Evolutionary conservation across 2,113 vertebrate species (phyloP), one percentile per base, ranked within the genome.

Genomic region (Passer montanus): DNA sequence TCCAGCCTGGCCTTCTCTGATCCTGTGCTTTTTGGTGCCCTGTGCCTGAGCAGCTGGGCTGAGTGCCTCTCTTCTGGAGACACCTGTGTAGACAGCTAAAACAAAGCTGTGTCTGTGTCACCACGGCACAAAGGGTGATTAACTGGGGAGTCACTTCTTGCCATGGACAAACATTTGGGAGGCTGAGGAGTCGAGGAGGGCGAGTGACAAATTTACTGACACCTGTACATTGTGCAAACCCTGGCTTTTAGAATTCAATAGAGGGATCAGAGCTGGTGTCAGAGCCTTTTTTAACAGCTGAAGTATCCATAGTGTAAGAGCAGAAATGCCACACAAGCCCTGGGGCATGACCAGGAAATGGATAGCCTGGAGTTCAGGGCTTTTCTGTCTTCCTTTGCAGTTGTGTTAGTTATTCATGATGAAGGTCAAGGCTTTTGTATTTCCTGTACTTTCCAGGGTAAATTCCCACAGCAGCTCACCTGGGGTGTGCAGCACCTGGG

Each of bases 381-480:
- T 69, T 64, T 53, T 59, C 55, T 67, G 35, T 47, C 67, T 76
- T 60, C 76, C 55, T 82, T 66, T 82, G 73, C 0, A 2, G 37
- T 59, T n/a, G 2, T 70, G n/a, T 68, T 80, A 50, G 70, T 75
- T 89, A 59, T 50, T 74, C 59, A 14, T 78, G 68, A 80, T 60
- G 74, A 69, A n/a, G 23, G 53, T 53, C 11, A 30, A 55, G 80
- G 83, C 20, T 64, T 84, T 78, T 0, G 0, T 63, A 7, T 89
- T 93, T 88, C 85, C 93, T 95, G 90, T 79, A 95, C 91, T 96
- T 96, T 95, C 84, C 88, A 63, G 89, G 84, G 92, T 92, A 49
- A 94, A 84, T 92, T 94, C 84, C 89, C 81, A 63, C 68, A 70
- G 11, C 39, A 10, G 2, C 55, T 86, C 49, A 26, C 13, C 1